Base-by-base conservation (phyloP, 2,113 vertebrate genomes). In the Prinia subflava region DNA sequence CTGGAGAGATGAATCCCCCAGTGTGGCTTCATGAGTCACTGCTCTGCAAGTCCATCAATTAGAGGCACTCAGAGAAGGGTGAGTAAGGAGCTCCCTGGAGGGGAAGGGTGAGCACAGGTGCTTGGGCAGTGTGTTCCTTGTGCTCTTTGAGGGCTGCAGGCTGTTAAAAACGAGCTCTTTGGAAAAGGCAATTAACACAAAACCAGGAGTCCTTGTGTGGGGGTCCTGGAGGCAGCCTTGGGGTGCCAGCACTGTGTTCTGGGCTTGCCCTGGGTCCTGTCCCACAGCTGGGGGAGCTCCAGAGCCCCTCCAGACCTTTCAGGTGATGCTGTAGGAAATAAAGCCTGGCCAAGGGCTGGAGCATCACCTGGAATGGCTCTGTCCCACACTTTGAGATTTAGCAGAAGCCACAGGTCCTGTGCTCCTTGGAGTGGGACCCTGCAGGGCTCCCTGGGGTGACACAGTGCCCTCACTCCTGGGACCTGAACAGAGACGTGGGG, bases 341-440 rank as follows among this genome's bases (percentile, higher is more conserved):
- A 35, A 73, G 14, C 1, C 0, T 5, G 4, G 22, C 65, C 28
- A 57, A 27, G 37, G 21, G 9, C 22, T 13, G 7, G 31, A 5
- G 37, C 31, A 7, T 28, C 19, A 33, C 11, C 6, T 4, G 14
- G 12, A 11, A 2, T 59, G 52, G 11, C 4, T 3, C 47, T 15
- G 35, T 19, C 15, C 69, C 11, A 6, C 5, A 1, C 22, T 22
- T 35, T 0, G 6, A 8, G 59, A 5, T 59, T 50, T 2, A n/a
- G 71, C 68, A 83, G 76, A 15, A 52, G 3, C 17, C 28, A 46
- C 37, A 62, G 63, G 24, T 22, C 1, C 62, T 16, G 37, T 0
- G 2, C 15, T 70, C 35, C 65, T 23, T 0, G 1, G 52, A 7
- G 39, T 0, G 0, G 19, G 44, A 31, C 7, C 42, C 62, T 28